phyloP scores from a whole-genome alignment of 64 coral and sea anemone species.

The Montipora efflorescens region DNA sequence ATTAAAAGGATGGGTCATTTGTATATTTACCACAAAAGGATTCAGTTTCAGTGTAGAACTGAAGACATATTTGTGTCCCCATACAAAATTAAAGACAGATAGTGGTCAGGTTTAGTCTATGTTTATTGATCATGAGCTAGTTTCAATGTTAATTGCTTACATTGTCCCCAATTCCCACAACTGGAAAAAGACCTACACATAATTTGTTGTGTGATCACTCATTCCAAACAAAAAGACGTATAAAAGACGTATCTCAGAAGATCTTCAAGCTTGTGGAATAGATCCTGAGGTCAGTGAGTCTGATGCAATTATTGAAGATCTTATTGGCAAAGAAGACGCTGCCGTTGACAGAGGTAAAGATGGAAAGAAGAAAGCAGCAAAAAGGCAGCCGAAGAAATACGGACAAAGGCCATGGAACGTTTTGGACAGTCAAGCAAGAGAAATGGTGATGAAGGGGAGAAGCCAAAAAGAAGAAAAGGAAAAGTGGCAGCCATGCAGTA shows the following conservation, averaged over 20 bases:
- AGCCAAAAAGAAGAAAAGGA: conserved; percentile 24
- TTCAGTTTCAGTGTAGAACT: no score
- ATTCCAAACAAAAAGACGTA: background rate
- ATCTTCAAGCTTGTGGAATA: conserved; percentile 42
- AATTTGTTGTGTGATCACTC: no score
- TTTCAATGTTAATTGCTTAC: no score
- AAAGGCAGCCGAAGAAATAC: conserved; percentile 50
- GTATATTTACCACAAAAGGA: no score
- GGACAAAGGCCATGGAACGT: conserved; percentile 42
- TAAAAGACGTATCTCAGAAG: conserved; percentile 19
- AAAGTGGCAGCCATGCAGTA: conserved; percentile 42
- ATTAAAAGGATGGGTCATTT: no score
- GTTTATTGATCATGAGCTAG: no score
- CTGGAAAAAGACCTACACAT: no score
- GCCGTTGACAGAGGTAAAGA: background rate
- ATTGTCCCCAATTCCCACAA: no score
- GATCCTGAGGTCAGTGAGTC: conserved; percentile 43
- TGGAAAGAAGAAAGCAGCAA: conserved; percentile 20
- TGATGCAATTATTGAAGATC: conserved; percentile 12
- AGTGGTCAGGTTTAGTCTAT: no score
- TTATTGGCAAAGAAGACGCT: conserved; percentile 17
- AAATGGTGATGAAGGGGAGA: conserved; percentile 47
- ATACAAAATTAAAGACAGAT: no score
- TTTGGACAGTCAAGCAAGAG: conserved; percentile 27
- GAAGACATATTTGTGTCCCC: no score